Evolutionary conservation across 1,140 invertebrate species (phyloP).

Genomic region (Drosophila eugracilis): DNA sequence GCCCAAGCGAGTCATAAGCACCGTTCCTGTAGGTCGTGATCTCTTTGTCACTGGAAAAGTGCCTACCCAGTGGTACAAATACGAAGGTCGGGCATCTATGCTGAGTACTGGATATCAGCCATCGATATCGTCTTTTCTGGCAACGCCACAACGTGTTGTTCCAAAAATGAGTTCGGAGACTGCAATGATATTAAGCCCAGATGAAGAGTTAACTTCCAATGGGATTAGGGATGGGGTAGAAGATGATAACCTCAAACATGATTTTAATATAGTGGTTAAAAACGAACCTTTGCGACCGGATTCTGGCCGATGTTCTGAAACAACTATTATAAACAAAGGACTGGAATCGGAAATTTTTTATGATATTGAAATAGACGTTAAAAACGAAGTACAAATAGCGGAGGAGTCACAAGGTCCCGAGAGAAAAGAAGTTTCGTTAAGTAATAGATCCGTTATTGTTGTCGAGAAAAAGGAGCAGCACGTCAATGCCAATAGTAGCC

Average conservation of each 20-base stretch:
- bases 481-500: neutral
- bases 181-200: slow-evolving; percentile 52
- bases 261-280: slow-evolving; percentile 6
- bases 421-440: neutral
- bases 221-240: neutral
- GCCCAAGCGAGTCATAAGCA: slow-evolving; percentile 75
- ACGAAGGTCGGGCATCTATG: slow-evolving; percentile 42
- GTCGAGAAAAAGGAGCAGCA: neutral
- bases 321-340: neutral
- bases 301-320: neutral
- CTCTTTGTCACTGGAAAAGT: slow-evolving; percentile 60
- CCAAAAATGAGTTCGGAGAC: neutral
- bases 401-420: neutral
- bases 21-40: slow-evolving; percentile 64
- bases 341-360: neutral
- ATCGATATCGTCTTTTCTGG: slow-evolving; percentile 52
- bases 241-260: neutral
- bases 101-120: slow-evolving; percentile 56
- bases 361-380: slow-evolving; percentile 9
- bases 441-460: neutral
- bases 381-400: neutral
- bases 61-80: slow-evolving; percentile 70
- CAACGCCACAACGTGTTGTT: slow-evolving; percentile 10
- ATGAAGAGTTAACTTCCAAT: neutral
- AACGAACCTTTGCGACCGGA: neutral